These are phyloP conservation scores for Euleptes europaea DNA, from an alignment of 2,113 vertebrate genomes.

Conservation along the genomic window DNA sequence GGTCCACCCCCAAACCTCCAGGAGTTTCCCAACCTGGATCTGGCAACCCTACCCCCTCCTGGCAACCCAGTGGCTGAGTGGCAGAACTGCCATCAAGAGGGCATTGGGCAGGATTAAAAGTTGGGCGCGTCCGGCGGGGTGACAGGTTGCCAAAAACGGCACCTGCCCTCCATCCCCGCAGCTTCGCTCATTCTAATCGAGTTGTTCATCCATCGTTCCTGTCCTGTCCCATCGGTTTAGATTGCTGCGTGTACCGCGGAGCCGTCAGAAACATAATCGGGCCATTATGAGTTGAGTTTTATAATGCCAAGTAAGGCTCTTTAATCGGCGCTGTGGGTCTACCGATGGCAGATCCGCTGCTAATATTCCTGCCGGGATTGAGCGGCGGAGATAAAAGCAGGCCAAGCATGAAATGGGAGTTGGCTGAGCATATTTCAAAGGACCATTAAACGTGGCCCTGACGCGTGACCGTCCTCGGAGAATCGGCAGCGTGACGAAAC, in stretches of 20 bases:
- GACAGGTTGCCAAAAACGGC: neutral
- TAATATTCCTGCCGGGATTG: conserved; percentile 11
- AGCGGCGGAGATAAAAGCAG: conserved; percentile 16
- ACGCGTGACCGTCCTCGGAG: neutral
- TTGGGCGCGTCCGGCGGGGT: too few species aligned
- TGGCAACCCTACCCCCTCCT: too few species aligned
- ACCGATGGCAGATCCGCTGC: neutral
- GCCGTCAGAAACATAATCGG: neutral
- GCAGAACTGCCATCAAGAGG: too few species aligned
- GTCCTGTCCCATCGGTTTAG: neutral
- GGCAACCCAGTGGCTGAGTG: too few species aligned
- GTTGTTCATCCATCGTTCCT: neutral
- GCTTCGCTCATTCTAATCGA: neutral
- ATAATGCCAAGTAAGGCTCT: conserved; percentile 13
- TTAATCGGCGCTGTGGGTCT: neutral
- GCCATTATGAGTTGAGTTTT: neutral
- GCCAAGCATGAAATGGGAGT: conserved; percentile 32
- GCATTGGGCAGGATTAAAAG: neutral
- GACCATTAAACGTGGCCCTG: neutral
- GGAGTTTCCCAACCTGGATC: too few species aligned
- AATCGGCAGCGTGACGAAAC: neutral
- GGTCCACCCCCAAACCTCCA: too few species aligned
- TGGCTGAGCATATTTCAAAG: neutral
- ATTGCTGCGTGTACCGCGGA: neutral
- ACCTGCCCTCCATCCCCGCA: neutral